A percentile compares a stretch with the other conserved stretches of the same genome.
Conservation (phyloP, 2,113 vertebrate species). For the Eclectus roratus region DNA sequence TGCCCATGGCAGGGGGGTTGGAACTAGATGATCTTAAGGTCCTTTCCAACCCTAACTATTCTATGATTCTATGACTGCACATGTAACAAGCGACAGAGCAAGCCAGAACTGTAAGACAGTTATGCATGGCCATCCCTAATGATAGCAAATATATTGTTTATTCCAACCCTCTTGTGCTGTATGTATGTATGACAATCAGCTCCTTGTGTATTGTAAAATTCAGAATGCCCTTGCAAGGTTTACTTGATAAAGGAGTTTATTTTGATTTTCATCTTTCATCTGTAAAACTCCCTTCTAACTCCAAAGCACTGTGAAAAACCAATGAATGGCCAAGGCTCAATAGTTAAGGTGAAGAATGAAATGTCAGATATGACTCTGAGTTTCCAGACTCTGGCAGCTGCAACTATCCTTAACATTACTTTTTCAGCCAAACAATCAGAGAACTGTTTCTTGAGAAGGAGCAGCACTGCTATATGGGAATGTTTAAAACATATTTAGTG, state of each 20-base stretch:
- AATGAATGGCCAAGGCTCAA: slow-evolving; percentile 59
- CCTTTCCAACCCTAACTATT: no score
- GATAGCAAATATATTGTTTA: slow-evolving; percentile 57
- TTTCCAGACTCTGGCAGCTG: slow-evolving; percentile 43
- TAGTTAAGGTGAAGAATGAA: slow-evolving; percentile 59
- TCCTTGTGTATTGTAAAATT: slow-evolving; percentile 37
- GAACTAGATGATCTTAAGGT: no score
- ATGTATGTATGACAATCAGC: slow-evolving; percentile 54
- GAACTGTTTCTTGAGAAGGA: background rate
- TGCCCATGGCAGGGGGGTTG: no score
- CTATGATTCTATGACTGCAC: background rate
- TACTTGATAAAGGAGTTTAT: slow-evolving; percentile 62
- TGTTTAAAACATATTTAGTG: background rate
- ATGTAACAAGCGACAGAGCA: slow-evolving; percentile 27
- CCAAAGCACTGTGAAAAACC: slow-evolving; percentile 59
- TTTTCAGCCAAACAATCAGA: slow-evolving; percentile 13
- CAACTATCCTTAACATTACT: slow-evolving; percentile 43
- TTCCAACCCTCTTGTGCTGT: slow-evolving; percentile 29
- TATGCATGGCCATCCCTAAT: slow-evolving; percentile 36
- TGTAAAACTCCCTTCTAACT: slow-evolving; percentile 60
- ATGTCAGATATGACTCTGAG: slow-evolving; percentile 40
- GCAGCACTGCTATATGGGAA: background rate
- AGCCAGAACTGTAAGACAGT: slow-evolving; percentile 28
- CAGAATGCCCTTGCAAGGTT: slow-evolving; percentile 49
- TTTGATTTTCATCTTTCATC: slow-evolving; percentile 68